Evolutionary conservation across 1,140 invertebrate genomes (phyloP).

Genomic region (Campoletis sonorensis): DNA sequence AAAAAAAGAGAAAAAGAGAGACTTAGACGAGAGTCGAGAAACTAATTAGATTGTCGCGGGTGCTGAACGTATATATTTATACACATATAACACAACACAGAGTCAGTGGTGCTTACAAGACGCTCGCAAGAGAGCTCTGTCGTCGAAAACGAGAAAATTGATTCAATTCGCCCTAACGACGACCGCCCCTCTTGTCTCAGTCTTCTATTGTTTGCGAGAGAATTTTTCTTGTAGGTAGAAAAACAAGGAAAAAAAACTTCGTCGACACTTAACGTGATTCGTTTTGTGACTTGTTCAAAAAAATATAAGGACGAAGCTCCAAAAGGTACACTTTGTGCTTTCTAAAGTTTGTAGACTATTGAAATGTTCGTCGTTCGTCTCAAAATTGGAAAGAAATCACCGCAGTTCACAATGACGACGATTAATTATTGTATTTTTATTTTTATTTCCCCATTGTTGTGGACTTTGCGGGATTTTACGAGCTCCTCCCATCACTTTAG

Average conservation of each 20-base stretch:
- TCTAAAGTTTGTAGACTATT: too few species aligned
- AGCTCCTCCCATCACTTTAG: too few species aligned
- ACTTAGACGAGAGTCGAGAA: not conserved
- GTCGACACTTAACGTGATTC: not conserved
- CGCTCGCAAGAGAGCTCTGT: conserved; percentile 37
- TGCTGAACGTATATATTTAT: conserved; percentile 25
- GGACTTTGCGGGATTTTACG: too few species aligned
- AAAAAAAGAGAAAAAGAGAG: not conserved
- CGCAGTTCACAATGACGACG: too few species aligned
- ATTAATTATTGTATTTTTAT: too few species aligned
- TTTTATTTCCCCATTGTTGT: too few species aligned
- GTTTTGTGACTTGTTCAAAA: too few species aligned
- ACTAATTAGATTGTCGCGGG: conserved; percentile 20
- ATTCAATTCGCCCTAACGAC: conserved; percentile 51
- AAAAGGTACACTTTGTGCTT: too few species aligned
- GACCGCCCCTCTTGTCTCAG: not conserved
- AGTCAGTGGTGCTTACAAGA: conserved; percentile 30
- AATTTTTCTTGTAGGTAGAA: not conserved
- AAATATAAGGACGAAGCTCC: too few species aligned
- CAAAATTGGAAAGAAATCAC: too few species aligned
- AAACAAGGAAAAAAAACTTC: not conserved
- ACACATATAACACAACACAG: not conserved
- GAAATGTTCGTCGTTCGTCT: too few species aligned
- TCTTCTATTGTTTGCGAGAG: conserved; percentile 26
- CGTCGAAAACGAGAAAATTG: conserved; percentile 48